Evolutionary conservation across 2,888 invertebrate species (phyloP), one percentile per base, ranked within the genome.

Genomic region (Agonopterix arenella): DNA sequence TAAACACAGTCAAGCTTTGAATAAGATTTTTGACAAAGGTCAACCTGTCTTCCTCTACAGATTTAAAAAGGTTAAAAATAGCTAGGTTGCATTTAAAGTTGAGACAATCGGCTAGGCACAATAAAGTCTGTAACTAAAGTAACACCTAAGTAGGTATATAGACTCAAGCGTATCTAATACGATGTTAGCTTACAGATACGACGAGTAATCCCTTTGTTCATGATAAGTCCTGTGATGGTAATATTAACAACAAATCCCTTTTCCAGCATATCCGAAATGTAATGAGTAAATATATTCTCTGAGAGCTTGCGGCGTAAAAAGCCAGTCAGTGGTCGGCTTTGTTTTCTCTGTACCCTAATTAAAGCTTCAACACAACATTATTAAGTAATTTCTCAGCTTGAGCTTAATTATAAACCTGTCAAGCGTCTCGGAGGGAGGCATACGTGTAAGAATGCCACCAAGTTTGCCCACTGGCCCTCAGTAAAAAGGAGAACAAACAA

Each of bases 401-500:
- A 42, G 44, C 13, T 46, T 60, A 60, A 60, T 62, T 63, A 60
- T 55, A 62, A 59, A 59, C 50, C 55, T 60, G 61, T 56, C 59
- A 58, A 56, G 58, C 51, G 54, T 38, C 52, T 53, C 47, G 11
- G 38, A 44, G 44, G 50, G 54, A 49, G 44, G 16, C 44, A 58
- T 58, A 55, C 58, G 52, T 47, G 56, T 51, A 56, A 57, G 53
- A 56, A 61, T 53, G n/a, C 44, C 16, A 44, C 52, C 41, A 54
- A 56, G 56, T 47, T 49, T 52, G 54, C 48, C 56, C 58, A 56
- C 52, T 40, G n/a, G 40, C 40, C 28, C 28, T 28, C 28, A 56
- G 60, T 62, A 66, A 69, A 70, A 73, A 70, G 62, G 64, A 62
- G 61, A 69, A 62, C 66, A 68, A 73, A 71, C 68, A 72, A 68